Evolutionary conservation across 2,797 vertebrate genomes (phyloP), one percentile per base, ranked within the genome.

Genomic region (Megaceryle alcyon): DNA sequence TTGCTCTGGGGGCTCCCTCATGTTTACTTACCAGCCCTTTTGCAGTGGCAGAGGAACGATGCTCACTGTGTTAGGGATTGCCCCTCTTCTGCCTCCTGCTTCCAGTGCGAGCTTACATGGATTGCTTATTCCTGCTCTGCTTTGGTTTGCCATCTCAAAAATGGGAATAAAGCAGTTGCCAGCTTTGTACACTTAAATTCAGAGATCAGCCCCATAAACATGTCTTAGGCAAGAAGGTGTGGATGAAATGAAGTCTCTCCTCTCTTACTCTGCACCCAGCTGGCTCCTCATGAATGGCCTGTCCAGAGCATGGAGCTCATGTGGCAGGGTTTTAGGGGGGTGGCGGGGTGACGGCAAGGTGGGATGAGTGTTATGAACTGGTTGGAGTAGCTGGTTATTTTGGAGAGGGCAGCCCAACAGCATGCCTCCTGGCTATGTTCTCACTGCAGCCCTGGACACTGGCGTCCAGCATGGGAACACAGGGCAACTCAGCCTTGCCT

Each of bases 141-240:
- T 43, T 75, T 21, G 15, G 37, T 61, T 91, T 68, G 33, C 46
- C 23, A 2, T 22, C 61, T 61, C 61, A 57, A 59, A 81, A 78
- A 46, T 3, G 10, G 20, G 28, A 46, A 69, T 31, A 28, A 51
- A 75, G 65, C 59, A 75, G 41, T 10, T 81, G 22, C 23, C 37
- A 77, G 41, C 41, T 90, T 65, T 59, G 37, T 48, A 65, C 14
- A 2, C 14, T 28, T 53, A 18, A 53, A 49, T 28, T 39, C n/a
- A 8, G 37, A 57, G 37, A 44, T 61, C 35, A 64, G 49, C n/a
- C 29, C 31, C 7, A 2, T 1, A 71, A 33, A 26, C 1, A 0
- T 5, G 4, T 26, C 29, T 69, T 26, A 4, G 39, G 21, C 31
- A 59, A 84, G 53, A 49, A 29, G 7, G 8, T 51, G 31, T 44